Base-by-base conservation (phyloP, 2,113 vertebrate genomes). In the Calidris pugnax region DNA sequence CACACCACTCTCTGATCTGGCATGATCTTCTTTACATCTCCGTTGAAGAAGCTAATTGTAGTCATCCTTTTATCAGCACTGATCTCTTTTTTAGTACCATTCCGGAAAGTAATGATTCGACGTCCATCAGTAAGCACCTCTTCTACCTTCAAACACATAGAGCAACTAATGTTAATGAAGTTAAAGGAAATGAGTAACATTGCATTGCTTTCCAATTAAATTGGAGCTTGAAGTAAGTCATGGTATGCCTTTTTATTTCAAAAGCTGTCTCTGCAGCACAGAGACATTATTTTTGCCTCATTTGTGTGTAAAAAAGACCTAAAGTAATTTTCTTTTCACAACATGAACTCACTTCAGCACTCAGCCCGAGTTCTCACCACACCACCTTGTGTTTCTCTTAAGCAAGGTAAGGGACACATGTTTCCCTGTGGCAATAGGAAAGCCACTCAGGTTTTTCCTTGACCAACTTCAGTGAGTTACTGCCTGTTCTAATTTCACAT, bases 21-120 rank as follows among this genome's bases (percentile, higher is more conserved):
- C 88, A 97, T 89, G 28, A 97, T 95, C 77, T 96, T 97, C 91
- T 98, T 98, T 89, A 98, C 14, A 35, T 98, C 98, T 30, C 98
- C 98, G 9, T 98, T 98, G 62, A 96, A 96, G 92, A 98, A 98
- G 3, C 77, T 94, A 47, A 98, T 93, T 0, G 57, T 80, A 15
- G 93, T 96, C 10, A 92, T 97, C 60, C 94, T 97, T 78, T 89
- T 93, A 73, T 98, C 98, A 4, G 95, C 71, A 12, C 97, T 95
- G 12, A 97, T 91, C 71, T 98, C 97, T 79, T 98, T 98, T 95
- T 89, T 95, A 9, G 98, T 98, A 74, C 97, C 95, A 12, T 98
- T 85, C 0, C 7, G 14, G 73, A 98, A 98, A 67, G 90, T 94
- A 63, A 97, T 63, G 55, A 97, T 76, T 39, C 56, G 43, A 19